Conservation (phyloP, 2,797 vertebrate genomes). For the Neosilurus mollespiculum region DNA sequence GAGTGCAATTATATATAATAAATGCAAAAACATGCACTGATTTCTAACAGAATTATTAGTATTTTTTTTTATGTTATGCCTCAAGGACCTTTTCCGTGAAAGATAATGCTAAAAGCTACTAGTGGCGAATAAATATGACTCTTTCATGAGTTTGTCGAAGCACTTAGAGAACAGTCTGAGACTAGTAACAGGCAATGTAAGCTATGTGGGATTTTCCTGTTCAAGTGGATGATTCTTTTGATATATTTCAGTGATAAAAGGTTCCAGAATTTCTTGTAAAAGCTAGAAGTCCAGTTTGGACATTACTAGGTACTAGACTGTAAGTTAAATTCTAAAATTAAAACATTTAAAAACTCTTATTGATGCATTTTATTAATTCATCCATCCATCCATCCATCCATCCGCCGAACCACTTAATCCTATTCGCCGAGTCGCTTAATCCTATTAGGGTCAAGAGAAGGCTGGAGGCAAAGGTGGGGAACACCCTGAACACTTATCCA, state of each 20-base stretch:
- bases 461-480: no score
- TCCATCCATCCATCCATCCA: no score
- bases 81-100: not conserved
- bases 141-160: not conserved
- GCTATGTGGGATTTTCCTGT: constrained; percentile 8
- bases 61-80: not conserved
- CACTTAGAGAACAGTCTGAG: not conserved
- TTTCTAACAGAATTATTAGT: not conserved
- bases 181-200: not conserved
- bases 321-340: not conserved
- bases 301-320: not conserved
- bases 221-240: not conserved
- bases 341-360: not conserved
- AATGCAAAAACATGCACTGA: not conserved
- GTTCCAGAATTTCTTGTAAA: not conserved
- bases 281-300: not conserved
- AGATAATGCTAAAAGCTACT: not conserved
- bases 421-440: no score
- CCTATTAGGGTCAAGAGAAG: no score
- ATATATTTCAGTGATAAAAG: not conserved
- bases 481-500: no score
- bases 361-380: no score
- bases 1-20: not conserved
- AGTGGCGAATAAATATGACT: not conserved
- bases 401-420: no score